Conservation (phyloP, 2,888 invertebrate species). For the Exephanes ischioxanthus region DNA sequence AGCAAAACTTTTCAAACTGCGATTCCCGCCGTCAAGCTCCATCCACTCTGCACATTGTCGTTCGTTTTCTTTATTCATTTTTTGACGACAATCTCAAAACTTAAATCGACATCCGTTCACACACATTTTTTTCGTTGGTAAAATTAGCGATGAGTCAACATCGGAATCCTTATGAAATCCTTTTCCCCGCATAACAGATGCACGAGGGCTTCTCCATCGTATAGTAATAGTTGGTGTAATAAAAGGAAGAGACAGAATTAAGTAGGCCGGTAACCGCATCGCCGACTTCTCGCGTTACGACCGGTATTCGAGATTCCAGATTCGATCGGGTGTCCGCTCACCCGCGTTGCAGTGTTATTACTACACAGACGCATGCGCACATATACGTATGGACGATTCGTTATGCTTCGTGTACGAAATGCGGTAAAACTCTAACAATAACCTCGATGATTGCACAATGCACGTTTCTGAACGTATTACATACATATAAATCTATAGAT, state of each 20-base stretch:
- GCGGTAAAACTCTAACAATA: slow-evolving; percentile 19
- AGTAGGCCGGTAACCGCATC: slow-evolving; percentile 62
- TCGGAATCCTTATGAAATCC: slow-evolving; percentile 9
- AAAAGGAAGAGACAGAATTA: slow-evolving; percentile 47
- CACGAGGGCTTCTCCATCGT: slow-evolving; percentile 7
- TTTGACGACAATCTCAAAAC: no score
- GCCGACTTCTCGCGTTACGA: slow-evolving; percentile 52
- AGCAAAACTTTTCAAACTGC: neutral
- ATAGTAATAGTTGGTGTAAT: slow-evolving; percentile 13
- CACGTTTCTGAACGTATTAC: neutral
- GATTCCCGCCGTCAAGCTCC: no score
- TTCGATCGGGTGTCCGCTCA: slow-evolving; percentile 50
- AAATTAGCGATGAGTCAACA: slow-evolving; percentile 4
- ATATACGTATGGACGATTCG: slow-evolving; percentile 9
- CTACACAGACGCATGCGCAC: neutral
- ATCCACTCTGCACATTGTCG: neutral
- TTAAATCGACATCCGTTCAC: neutral
- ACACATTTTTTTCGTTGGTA: neutral
- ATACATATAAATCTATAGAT: slow-evolving; percentile 1
- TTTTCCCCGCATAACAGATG: slow-evolving; percentile 14
- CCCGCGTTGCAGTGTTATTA: slow-evolving; percentile 41
- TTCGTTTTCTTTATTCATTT: neutral
- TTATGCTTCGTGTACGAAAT: slow-evolving; percentile 32
- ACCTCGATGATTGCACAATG: slow-evolving; percentile 37
- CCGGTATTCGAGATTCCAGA: slow-evolving; percentile 59